phyloP scores from a whole-genome alignment of 2,888 invertebrate species.

The Glomeris marginata region DNA sequence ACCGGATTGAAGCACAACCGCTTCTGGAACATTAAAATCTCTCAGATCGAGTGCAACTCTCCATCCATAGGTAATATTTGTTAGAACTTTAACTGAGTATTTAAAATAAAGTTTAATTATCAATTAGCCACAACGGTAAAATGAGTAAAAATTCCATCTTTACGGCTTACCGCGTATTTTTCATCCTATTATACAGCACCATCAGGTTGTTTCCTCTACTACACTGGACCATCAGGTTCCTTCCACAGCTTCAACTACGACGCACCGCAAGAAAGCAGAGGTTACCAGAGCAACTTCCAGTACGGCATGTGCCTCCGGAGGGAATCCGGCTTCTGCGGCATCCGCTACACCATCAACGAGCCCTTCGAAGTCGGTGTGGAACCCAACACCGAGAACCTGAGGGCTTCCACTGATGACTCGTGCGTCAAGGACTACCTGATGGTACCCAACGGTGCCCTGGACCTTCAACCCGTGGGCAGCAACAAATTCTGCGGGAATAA shows the following conservation, averaged over 20 bases:
- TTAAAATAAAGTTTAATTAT: not conserved
- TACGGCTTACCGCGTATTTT: not conserved
- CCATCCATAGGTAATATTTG: slow-evolving; percentile 14
- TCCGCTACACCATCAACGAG: slow-evolving; percentile 13
- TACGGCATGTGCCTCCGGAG: slow-evolving; percentile 21
- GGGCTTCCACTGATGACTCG: slow-evolving; percentile 10
- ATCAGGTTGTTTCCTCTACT: slow-evolving; percentile 20
- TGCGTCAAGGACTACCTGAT: slow-evolving; percentile 14
- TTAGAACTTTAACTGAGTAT: not conserved
- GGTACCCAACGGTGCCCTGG: slow-evolving; percentile 16
- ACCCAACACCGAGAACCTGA: slow-evolving; percentile 8
- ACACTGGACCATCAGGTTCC: slow-evolving; percentile 17
- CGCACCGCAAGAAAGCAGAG: slow-evolving; percentile 9
- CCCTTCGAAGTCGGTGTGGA: slow-evolving; percentile 15
- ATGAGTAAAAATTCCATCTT: not conserved
- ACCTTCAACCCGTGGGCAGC: slow-evolving; percentile 13
- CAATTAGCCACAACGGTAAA: not conserved
- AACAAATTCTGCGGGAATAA: slow-evolving; percentile 15
- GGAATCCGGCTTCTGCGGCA: slow-evolving; percentile 19
- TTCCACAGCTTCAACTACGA: slow-evolving; percentile 22
- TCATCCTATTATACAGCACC: slow-evolving; percentile 10
- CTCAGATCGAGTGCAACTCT: slow-evolving; percentile 16
- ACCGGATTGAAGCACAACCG: slow-evolving; percentile 14
- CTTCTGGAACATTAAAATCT: slow-evolving; percentile 14
- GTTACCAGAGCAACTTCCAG: slow-evolving; percentile 18